These are phyloP conservation scores for Entelurus aequoreus DNA, from an alignment of 2,113 vertebrate species.

Conservation along the genomic window DNA sequence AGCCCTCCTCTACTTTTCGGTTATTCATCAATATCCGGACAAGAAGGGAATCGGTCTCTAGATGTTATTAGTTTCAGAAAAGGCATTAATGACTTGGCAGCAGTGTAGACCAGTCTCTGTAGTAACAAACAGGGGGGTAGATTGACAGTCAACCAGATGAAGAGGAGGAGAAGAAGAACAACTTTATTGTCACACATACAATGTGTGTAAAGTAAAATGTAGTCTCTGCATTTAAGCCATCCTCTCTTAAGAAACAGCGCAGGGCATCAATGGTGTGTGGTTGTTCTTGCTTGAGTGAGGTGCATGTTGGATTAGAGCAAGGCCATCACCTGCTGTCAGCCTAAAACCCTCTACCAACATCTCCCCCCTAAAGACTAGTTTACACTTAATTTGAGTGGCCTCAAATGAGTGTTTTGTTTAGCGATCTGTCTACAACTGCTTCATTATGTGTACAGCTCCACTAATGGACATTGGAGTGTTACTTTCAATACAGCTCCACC, in stretches of 20 bases:
- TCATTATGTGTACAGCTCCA: too few relatives aligned
- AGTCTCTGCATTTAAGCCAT: too few relatives aligned
- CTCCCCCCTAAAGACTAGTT: neutral
- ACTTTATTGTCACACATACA: too few relatives aligned
- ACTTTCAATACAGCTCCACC: too few relatives aligned
- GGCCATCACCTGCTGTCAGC: neutral
- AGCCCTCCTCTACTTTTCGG: neutral
- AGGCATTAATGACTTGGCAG: neutral
- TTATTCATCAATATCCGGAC: conserved; percentile 6
- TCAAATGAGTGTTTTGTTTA: neutral
- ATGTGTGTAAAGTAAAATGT: too few relatives aligned
- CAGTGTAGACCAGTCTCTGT: too few relatives aligned
- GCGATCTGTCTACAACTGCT: neutral
- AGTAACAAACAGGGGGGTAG: too few relatives aligned
- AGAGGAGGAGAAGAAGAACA: too few relatives aligned
- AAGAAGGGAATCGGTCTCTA: neutral
- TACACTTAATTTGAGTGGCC: neutral
- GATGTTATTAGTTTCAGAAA: neutral
- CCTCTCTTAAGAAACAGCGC: too few relatives aligned
- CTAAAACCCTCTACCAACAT: neutral
- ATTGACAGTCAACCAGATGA: neutral
- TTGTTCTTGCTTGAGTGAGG: too few relatives aligned
- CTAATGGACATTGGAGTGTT: too few relatives aligned
- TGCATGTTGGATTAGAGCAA: neutral
- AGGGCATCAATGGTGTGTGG: too few relatives aligned